These are phyloP conservation scores for Apostichopus parvimensis DNA, from an alignment of 35 echinoderm and acorn worm genomes.

Conservation along the genomic window DNA sequence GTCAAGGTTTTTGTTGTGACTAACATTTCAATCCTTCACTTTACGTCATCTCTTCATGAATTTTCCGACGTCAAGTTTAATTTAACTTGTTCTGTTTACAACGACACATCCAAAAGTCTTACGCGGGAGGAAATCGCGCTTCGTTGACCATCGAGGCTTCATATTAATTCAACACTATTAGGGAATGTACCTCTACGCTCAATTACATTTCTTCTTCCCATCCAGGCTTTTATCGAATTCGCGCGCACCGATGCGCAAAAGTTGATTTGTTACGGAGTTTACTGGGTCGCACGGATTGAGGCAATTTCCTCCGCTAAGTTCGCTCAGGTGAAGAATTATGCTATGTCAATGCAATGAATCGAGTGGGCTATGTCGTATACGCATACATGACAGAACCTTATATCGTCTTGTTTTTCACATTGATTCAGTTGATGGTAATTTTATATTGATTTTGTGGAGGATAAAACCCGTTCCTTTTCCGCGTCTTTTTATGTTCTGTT, in stretches of 20 bases:
- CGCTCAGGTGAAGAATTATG: conserved; percentile 11
- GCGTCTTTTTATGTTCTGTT: not conserved
- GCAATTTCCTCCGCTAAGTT: conserved; percentile 37
- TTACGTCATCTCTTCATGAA: too few species aligned
- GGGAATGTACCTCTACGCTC: conserved; percentile 36
- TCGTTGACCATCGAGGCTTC: not conserved
- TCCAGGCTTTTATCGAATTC: conserved; percentile 46
- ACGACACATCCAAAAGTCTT: too few species aligned
- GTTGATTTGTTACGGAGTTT: conserved; percentile 42
- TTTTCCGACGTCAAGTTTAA: too few species aligned
- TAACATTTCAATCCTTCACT: too few species aligned
- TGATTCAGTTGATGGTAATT: not conserved
- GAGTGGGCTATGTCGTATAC: not conserved
- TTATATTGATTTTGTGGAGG: not conserved
- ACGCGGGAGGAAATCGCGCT: too few species aligned
- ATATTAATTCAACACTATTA: conserved; percentile 31
- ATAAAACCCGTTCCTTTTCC: not conserved
- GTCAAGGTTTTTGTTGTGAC: too few species aligned
- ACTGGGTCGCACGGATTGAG: conserved; percentile 36
- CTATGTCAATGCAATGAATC: not conserved
- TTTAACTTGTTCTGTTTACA: too few species aligned
- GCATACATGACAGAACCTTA: not conserved
- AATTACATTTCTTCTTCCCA: conserved; percentile 43
- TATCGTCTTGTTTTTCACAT: not conserved
- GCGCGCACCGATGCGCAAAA: conserved; percentile 38